Evolutionary conservation across 2,797 vertebrate species (phyloP), one percentile per base, ranked within the genome.

Genomic region (Buceros bicornis): DNA sequence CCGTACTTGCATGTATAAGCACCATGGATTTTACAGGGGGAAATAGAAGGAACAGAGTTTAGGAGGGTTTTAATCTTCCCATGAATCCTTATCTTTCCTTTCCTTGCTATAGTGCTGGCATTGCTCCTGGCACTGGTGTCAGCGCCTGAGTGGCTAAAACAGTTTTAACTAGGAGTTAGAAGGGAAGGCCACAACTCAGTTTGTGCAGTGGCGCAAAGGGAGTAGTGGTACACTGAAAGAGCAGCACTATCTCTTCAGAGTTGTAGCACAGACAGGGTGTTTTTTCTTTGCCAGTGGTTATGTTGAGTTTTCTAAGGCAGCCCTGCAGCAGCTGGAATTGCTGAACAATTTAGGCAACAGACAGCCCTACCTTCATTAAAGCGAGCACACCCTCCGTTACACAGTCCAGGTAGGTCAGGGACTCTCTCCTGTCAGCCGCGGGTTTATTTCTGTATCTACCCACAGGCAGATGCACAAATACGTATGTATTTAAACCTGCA

Each of bases 41-140:
- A 26, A 90, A 57, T 2, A 54, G 81, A 40, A 14, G 62, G 33
- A 89, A 16, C 25, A 33, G 54, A 79, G 54, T 66, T 89, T 19
- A 66, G 87, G 62, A 62, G 24, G 78, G 35, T 76, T 92, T 89
- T 73, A 92, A 87, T 93, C 66, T 40, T 82, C 60, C 66, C 16
- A 11, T 54, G 82, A 69, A 58, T 86, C 70, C 70, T 92, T 82
- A 62, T 73, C 78, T 82, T 84, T 82, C 29, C 61, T 72, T 92
- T 78, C 71, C 89, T 82, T 51, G 78, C 84, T 82, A 74, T 53
- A 22, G 35, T 62, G 71, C 74, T 93, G 81, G 70, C 62, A 26
- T 42, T 58, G 67, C 84, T 91, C 51, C 84, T 87, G 78, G 78
- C 74, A 13, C 78, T 89, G 11, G 31, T 13, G 58, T 90, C 81